Percentiles rank a stretch among this genome's conserved stretches.
These are phyloP conservation scores for Calameuta filiformis DNA, from an alignment of 2,888 invertebrate species.

Conservation along the genomic window DNA sequence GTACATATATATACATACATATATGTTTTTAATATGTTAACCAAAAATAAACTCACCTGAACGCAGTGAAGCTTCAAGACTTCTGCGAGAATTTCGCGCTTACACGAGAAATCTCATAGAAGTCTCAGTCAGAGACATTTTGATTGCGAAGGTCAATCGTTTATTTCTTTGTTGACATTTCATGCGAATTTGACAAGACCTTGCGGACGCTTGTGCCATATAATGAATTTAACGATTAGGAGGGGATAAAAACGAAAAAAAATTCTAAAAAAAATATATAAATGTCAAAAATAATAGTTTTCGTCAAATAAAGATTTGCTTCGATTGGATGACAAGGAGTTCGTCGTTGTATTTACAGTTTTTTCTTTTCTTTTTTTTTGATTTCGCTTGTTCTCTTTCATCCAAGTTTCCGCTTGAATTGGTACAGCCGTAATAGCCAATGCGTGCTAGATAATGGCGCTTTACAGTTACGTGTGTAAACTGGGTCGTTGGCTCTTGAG, in stretches of 20 bases:
- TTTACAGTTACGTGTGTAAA: background rate
- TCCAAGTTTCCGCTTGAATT: background rate
- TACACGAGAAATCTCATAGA: background rate
- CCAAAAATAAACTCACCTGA: background rate
- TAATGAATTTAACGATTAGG: background rate
- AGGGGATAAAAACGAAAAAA: background rate
- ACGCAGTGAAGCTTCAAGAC: background rate
- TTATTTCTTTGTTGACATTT: background rate
- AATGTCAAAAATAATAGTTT: background rate
- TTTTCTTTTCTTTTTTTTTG: background rate
- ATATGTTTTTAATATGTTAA: background rate
- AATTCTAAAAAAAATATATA: background rate
- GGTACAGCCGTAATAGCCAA: background rate
- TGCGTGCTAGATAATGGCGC: background rate
- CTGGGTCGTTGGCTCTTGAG: slow-evolving; percentile 1
- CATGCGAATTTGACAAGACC: background rate
- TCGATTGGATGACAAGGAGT: background rate
- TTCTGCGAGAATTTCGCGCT: background rate
- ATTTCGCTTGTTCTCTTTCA: background rate
- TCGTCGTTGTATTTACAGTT: background rate
- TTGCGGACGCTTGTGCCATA: background rate
- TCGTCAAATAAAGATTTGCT: background rate
- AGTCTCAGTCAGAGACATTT: background rate
- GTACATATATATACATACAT: background rate
- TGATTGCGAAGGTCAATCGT: background rate